A percentile compares a stretch with the other conserved stretches of the same genome.
Evolutionary conservation across 2,888 invertebrate species (phyloP).

Genomic region (Ormia ochracea): DNA sequence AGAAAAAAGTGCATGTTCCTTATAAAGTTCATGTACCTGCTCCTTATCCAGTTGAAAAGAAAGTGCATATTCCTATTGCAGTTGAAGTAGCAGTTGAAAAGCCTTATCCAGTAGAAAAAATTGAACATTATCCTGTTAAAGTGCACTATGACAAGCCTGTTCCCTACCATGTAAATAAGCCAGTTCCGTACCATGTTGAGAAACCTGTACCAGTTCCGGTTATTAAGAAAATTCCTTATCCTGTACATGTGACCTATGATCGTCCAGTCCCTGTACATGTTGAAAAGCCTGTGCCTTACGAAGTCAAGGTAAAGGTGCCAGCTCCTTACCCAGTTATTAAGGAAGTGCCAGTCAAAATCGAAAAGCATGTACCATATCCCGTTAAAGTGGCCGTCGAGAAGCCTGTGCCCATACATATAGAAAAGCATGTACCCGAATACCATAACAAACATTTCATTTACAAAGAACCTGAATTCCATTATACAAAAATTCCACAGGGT

Average conservation of each 20-base stretch:
- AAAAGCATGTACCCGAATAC: slow-evolving; percentile 82
- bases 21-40: slow-evolving; percentile 86
- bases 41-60: slow-evolving; percentile 84
- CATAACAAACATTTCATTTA: slow-evolving; percentile 83
- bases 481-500: slow-evolving; percentile 78
- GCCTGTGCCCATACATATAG: slow-evolving; percentile 85
- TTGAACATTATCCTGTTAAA: slow-evolving; percentile 85
- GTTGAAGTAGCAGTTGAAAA: slow-evolving; percentile 87
- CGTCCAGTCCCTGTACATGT: slow-evolving; percentile 83
- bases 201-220: slow-evolving; percentile 82
- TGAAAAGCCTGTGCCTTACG: slow-evolving; percentile 86
- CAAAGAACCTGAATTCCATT: slow-evolving; percentile 83
- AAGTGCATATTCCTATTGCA: slow-evolving; percentile 82
- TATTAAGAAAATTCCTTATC: slow-evolving; percentile 81
- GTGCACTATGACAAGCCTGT: slow-evolving; percentile 83
- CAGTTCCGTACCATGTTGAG: slow-evolving; percentile 82
- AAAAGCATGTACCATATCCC: slow-evolving; percentile 84
- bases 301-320: slow-evolving; percentile 83
- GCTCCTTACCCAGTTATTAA: slow-evolving; percentile 84
- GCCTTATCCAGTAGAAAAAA: slow-evolving; percentile 84
- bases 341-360: slow-evolving; percentile 82
- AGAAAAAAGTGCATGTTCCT: slow-evolving; percentile 83
- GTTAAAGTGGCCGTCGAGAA: slow-evolving; percentile 83
- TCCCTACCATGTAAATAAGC: slow-evolving; percentile 80
- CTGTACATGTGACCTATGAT: slow-evolving; percentile 81